These are phyloP conservation scores for Notospermus geniculatus DNA, from an alignment of 1,140 invertebrate species.

Conservation along the genomic window DNA sequence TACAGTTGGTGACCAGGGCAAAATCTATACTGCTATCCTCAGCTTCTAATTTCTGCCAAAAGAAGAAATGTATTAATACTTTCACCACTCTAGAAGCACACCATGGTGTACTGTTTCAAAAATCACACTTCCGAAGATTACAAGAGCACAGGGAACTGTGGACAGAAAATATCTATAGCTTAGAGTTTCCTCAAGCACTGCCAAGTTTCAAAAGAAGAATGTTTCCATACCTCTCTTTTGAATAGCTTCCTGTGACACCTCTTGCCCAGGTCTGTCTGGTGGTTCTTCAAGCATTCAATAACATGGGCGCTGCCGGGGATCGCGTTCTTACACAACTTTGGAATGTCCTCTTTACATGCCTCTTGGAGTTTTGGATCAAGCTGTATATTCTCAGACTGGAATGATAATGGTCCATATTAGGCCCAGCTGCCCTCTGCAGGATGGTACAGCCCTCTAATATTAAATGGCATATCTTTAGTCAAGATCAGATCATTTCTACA, in stretches of 20 bases:
- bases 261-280: slow-evolving; percentile 67
- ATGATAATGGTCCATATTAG: no score
- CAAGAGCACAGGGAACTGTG: no score
- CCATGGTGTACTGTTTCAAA: no score
- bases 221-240: slow-evolving; percentile 55
- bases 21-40: slow-evolving; percentile 67
- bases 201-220: neutral
- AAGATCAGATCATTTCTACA: no score
- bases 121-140: no score
- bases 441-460: no score
- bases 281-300: slow-evolving; percentile 80
- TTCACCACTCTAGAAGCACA: no score
- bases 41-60: slow-evolving; percentile 78
- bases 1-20: slow-evolving; percentile 73
- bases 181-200: no score
- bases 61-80: slow-evolving; percentile 7
- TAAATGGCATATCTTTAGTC: no score
- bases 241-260: slow-evolving; percentile 79
- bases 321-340: slow-evolving; percentile 69
- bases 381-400: slow-evolving; percentile 79
- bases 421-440: no score
- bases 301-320: slow-evolving; percentile 77
- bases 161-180: no score
- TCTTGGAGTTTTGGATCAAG: slow-evolving; percentile 91
- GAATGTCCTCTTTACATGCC: slow-evolving; percentile 73